phyloP scores from a whole-genome alignment of 2,113 vertebrate genomes.

The Hippocampus abdominalis region DNA sequence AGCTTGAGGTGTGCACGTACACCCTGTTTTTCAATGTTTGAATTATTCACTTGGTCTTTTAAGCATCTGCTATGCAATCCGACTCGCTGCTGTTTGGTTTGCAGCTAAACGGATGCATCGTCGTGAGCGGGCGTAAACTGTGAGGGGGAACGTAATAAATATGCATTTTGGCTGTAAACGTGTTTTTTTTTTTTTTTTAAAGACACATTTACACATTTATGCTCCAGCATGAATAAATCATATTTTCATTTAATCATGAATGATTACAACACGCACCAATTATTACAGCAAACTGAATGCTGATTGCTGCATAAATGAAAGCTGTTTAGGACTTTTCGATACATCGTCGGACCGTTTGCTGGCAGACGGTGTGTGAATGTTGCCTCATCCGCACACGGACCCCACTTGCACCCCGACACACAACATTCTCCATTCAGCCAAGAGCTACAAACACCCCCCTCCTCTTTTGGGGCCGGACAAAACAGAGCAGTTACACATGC shows the following conservation, averaged over 20 bases:
- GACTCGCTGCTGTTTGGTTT: conserved; percentile 10
- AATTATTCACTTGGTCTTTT: conserved; percentile 38
- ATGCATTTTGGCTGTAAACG: background rate
- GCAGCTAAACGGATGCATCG: background rate
- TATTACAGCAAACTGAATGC: conserved; percentile 3
- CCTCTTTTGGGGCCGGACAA: conserved; percentile 49
- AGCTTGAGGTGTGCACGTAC: conserved; percentile 13
- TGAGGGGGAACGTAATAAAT: background rate
- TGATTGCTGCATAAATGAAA: conserved; percentile 3
- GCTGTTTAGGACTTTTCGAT: conserved; percentile 1
- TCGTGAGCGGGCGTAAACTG: background rate
- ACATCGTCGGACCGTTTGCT: conserved; percentile 37
- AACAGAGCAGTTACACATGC: conserved; percentile 63
- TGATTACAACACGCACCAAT: background rate
- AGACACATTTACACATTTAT: background rate
- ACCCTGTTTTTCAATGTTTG: conserved; percentile 16
- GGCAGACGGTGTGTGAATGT: conserved; percentile 19
- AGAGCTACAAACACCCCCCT: conserved; percentile 52
- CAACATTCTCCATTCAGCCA: conserved; percentile 35
- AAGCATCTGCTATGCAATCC: conserved; percentile 25
- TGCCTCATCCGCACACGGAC: conserved; percentile 9
- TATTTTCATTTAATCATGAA: conserved; percentile 21
- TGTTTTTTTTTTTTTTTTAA: background rate
- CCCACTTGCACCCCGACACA: background rate
- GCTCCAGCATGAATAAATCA: conserved; percentile 1